phyloP scores from a whole-genome alignment of 2,888 invertebrate genomes.

The Trichopria drosophilae region DNA sequence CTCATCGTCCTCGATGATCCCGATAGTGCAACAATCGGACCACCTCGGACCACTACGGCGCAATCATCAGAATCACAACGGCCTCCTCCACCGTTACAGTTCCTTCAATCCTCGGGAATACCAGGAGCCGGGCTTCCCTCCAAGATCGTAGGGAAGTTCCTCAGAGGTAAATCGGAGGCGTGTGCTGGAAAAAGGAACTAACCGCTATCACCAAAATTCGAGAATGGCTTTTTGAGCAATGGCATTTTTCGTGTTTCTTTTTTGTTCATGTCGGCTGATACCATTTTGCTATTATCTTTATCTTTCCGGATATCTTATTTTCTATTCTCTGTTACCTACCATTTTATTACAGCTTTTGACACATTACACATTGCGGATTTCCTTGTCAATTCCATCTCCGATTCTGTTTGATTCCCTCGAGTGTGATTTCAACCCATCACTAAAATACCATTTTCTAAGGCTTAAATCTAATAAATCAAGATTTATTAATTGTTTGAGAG shows the following conservation, averaged over 20 bases:
- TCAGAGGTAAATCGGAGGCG: constrained; percentile 56
- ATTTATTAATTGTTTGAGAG: too few species aligned
- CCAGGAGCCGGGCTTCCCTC: constrained; percentile 50
- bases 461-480: too few species aligned
- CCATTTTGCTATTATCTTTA: constrained; percentile 17
- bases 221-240: constrained; percentile 43
- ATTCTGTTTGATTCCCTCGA: too few species aligned
- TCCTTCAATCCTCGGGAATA: constrained; percentile 40
- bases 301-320: constrained; percentile 3
- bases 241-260: constrained; percentile 37
- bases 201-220: constrained; percentile 40
- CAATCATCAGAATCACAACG: constrained; percentile 40
- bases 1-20: constrained; percentile 2
- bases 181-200: too few species aligned
- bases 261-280: constrained; percentile 22
- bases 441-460: too few species aligned
- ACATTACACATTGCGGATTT: constrained; percentile 6
- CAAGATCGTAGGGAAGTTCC: constrained; percentile 55
- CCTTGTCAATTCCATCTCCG: constrained; percentile 5
- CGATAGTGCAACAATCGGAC: constrained; percentile 7
- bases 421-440: too few species aligned
- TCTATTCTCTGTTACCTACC: neutral
- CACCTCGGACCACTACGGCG: constrained; percentile 35
- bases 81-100: constrained; percentile 40
- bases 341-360: neutral